Conservation (phyloP, 2,888 invertebrate species). For the Oasisia sp. region DNA sequence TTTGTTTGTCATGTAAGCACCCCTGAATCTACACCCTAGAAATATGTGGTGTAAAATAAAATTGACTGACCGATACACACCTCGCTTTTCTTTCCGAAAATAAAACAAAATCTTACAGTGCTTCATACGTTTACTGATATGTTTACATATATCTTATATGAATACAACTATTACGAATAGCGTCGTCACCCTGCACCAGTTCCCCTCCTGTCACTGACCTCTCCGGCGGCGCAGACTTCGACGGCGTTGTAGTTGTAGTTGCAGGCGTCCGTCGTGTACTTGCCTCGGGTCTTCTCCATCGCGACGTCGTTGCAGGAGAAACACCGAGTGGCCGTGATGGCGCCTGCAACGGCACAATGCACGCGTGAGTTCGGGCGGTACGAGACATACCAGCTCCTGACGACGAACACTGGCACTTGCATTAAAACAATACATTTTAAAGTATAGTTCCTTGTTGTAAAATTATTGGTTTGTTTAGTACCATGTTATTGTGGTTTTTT, state of each 20-base stretch:
- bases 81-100: no score
- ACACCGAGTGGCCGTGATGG: not conserved
- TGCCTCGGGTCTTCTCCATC: not conserved
- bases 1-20: no score
- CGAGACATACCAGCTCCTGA: not conserved
- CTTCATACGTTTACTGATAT: no score
- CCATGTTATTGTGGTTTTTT: not conserved
- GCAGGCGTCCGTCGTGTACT: not conserved
- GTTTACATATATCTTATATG: no score
- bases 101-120: no score
- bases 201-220: not conserved
- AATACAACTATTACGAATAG: no score
- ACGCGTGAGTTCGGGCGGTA: not conserved
- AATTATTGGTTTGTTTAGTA: not conserved
- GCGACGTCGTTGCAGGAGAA: not conserved
- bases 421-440: not conserved
- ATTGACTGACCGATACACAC: no score
- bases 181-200: not conserved
- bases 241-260: not conserved
- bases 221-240: not conserved
- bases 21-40: no score
- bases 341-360: not conserved
- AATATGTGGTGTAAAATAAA: no score
- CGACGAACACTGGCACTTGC: not conserved
- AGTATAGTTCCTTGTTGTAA: not conserved